Conservation (phyloP, 2,797 vertebrate species). For the Sparus aurata region DNA sequence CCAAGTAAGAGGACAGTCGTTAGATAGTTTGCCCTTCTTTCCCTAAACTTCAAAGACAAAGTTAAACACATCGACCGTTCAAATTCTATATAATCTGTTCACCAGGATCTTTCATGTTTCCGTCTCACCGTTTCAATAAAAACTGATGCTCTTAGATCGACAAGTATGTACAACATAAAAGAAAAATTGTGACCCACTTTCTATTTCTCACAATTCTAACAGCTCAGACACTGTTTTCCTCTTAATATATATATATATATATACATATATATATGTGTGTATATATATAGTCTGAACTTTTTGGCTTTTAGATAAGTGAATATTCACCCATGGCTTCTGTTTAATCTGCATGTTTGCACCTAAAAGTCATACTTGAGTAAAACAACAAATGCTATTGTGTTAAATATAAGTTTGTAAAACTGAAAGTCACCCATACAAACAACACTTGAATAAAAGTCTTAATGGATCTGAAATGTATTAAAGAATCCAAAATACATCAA, state of each 20-base stretch:
- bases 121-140: background rate
- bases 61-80: background rate
- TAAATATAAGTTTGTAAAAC: too few species aligned
- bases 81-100: background rate
- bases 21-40: background rate
- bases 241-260: background rate
- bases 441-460: too few species aligned
- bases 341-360: background rate
- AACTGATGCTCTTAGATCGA: background rate
- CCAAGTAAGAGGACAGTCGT: background rate
- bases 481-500: too few species aligned
- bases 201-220: background rate
- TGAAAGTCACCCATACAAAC: too few species aligned
- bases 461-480: too few species aligned
- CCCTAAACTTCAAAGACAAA: background rate
- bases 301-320: background rate
- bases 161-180: background rate
- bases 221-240: background rate
- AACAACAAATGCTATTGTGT: too few species aligned
- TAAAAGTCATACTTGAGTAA: too few species aligned
- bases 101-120: background rate
- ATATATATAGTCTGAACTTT: background rate
- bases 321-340: background rate
- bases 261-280: fast-evolving
- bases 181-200: background rate